Evolutionary conservation across 2,888 invertebrate genomes (phyloP), one percentile per base, ranked within the genome.

Genomic region (Therioaphis trifolii): DNA sequence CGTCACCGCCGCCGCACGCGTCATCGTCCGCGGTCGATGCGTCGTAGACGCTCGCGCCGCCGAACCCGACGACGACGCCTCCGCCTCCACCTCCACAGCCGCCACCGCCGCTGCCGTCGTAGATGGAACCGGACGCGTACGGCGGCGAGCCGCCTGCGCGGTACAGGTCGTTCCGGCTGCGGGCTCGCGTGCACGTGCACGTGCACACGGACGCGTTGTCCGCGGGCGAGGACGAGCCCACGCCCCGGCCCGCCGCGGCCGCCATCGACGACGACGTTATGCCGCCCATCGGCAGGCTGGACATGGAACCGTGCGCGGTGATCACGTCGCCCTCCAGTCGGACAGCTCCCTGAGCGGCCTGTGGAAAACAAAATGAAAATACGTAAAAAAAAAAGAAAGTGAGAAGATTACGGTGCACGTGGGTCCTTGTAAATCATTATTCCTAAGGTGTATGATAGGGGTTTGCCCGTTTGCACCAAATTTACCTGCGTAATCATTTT

Each of bases 271-370:
- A 12, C 46, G 46, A 18, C n/a, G 43, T 0, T 7, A 66, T n/a
- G 24, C 18, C 89, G 72, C 89, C 89, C 78, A 89, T 87, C 85
- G 90, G 90, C 82, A 95, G 95, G 86, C 96, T 93, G 87, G 96
- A 89, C 87, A 96, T 95, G 86, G 94, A 96, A 85, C 96, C 96
- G 88, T 96, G 96, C 68, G 96, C 95, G 85, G 96, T 96, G 89
- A 98, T 98, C 87, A 98, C 96, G 91, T 98, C 98, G 85, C 98
- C 98, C 88, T 99, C 98, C 85, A 99, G 90, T 85, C 97, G 92
- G 29, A 99, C 98, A 84, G 98, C 97, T 75, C 96, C 97, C 88
- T 96, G 95, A 86, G 97, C 94, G 85, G 98, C 98, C 93, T 96
- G 91, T 76, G 89, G 88, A 85, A 35, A 35, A 35, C 3, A 35